Evolutionary conservation across 2,888 invertebrate genomes (phyloP).

Genomic region (Crioceris asparagi): DNA sequence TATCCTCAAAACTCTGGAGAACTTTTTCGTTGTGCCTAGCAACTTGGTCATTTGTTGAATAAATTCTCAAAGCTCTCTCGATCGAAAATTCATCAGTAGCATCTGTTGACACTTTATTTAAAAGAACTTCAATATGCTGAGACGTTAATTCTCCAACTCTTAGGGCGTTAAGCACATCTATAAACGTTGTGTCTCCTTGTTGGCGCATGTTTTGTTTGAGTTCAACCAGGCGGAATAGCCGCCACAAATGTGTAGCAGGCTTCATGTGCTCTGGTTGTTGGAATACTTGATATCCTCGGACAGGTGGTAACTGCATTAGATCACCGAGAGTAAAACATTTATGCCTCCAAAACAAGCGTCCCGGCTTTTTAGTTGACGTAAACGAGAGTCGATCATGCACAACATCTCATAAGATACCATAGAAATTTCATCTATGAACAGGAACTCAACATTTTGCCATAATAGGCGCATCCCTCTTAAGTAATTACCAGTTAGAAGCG

Average conservation of each 20-base stretch:
- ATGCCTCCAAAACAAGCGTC: conserved; percentile 4
- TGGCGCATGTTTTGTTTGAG: conserved; percentile 9
- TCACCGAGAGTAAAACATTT: conserved; percentile 5
- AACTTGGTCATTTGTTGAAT: conserved; percentile 8
- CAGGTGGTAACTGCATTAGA: conserved; percentile 6
- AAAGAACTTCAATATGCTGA: conserved; percentile 2
- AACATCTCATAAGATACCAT: conserved; percentile 9
- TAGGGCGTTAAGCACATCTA: conserved; percentile 9
- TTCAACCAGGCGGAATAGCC: conserved; percentile 5
- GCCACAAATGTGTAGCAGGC: conserved; percentile 9
- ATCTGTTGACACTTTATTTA: conserved; percentile 1
- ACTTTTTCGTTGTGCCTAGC: conserved; percentile 7
- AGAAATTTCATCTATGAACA: conserved; percentile 8
- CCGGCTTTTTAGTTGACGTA: conserved; percentile 5
- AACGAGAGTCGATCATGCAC: conserved; percentile 6
- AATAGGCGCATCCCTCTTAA: conserved; percentile 3
- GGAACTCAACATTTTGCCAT: conserved; percentile 6
- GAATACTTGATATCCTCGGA: conserved; percentile 7
- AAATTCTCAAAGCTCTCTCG: conserved; percentile 1
- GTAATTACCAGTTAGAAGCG: conserved; percentile 6
- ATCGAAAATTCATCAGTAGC: conserved; percentile 3
- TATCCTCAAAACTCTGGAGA: conserved; percentile 3
- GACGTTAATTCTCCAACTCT: conserved; percentile 8
- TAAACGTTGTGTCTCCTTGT: conserved; percentile 8
- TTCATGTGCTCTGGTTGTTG: conserved; percentile 6